Evolutionary conservation across 2,888 invertebrate species (phyloP).

Genomic region (Ormyrus nitidulus): DNA sequence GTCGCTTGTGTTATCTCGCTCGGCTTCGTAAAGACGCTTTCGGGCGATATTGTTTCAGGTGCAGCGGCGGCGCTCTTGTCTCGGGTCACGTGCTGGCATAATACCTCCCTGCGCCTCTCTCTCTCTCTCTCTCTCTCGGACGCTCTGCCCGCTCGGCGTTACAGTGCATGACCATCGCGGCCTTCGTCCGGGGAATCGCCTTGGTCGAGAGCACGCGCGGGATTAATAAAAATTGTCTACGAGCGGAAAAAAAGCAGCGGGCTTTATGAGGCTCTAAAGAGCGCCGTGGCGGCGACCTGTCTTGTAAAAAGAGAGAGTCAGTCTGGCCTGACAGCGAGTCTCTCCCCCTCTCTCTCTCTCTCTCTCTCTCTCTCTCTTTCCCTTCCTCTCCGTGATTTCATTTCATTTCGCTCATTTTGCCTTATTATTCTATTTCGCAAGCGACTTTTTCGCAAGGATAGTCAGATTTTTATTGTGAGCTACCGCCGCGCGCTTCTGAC

Average conservation of each 20-base stretch:
- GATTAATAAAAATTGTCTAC: neutral
- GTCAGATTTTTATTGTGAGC: neutral
- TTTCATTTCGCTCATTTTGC: slow-evolving; percentile 9
- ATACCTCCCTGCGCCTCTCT: neutral
- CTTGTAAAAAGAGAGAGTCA: no score
- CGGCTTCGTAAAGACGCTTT: neutral
- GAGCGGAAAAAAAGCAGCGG: neutral
- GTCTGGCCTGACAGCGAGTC: no score
- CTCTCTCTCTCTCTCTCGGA: neutral
- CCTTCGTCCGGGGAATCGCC: slow-evolving; percentile 65
- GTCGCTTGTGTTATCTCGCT: no score
- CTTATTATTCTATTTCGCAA: slow-evolving; percentile 34
- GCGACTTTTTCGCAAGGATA: slow-evolving; percentile 5
- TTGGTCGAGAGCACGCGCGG: neutral
- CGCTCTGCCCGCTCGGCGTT: slow-evolving; percentile 52
- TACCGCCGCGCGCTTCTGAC: no score
- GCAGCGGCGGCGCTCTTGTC: no score
- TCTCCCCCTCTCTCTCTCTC: no score
- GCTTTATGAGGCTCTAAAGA: no score
- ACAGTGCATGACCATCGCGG: slow-evolving; percentile 62
- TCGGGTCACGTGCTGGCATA: neutral
- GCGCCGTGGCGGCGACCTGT: no score
- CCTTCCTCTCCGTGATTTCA: neutral
- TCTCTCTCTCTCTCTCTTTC: no score
- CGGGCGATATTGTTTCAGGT: slow-evolving; percentile 7